Base-by-base conservation (phyloP, 1,140 invertebrate genomes). In the Trachymyrmex septentrionalis region DNA sequence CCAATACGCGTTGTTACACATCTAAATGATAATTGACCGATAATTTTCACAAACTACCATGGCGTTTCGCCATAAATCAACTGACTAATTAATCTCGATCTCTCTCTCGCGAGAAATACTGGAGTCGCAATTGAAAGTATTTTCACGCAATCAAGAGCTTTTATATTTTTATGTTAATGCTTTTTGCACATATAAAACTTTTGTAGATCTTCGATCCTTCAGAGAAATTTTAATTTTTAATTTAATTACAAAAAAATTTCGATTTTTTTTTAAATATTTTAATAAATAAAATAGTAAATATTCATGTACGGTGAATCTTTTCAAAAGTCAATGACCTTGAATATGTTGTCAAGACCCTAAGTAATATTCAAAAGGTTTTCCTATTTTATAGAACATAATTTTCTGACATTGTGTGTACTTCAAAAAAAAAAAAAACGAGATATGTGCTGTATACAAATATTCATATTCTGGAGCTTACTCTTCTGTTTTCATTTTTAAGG, bases 21-120 rank as follows among this genome's bases (percentile, higher is more conserved):
- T 88, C 69, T 71, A 82, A 64, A 75, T 88, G 76, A 76, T 86
- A 80, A 86, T 88, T 81, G 53, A 57, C 61, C 12, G 69, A 88
- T 88, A 75, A 86, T 86, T 88, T 82, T 81, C 57, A 85, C 48
- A 64, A 71, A 57, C 44, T 63, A 71, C 27, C 34, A 4, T 34
- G 19, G 9, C 4, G 24, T 61, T 24, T 27, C n/a, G 7, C 55
- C 9, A n/a, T 57, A 57, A 86, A 64, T 87, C 71, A 80, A 71
- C 34, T 16, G 38, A 73, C 34, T 57, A 84, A 84, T 84, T 55
- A 24, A 84, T 84, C 38, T 48, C 14, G 57, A 38, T 44, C 63
- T 69, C n/a, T 44, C 63, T 69, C n/a, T 69, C 38, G 14, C 44
- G 27, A 73, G 27, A 75, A 84, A 50, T 50, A 34, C n/a, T 5